Percentiles rank a stretch among this genome's conserved stretches.
phyloP scores from a whole-genome alignment of 1,140 invertebrate genomes.

The Temnothorax nylanderi region DNA sequence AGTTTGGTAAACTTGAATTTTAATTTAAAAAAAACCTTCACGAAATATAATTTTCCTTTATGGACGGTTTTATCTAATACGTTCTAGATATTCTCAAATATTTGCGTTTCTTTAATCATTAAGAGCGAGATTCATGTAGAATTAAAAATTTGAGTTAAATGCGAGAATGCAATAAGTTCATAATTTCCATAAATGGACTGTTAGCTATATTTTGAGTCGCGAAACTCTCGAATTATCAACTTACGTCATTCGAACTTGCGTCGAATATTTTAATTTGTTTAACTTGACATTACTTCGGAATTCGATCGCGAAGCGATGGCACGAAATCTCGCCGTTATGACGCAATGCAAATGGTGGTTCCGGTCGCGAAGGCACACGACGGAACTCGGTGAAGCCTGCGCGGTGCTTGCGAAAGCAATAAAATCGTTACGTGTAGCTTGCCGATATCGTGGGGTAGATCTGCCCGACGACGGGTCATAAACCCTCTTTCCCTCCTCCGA shows the following conservation, averaged over 20 bases:
- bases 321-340: neutral
- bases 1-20: neutral
- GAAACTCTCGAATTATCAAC: neutral
- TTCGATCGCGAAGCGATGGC: neutral
- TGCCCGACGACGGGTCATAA: conserved; percentile 18
- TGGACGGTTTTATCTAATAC: neutral
- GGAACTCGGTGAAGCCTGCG: conserved; percentile 23
- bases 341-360: neutral
- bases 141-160: neutral
- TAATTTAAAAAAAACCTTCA: neutral
- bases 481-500: conserved; percentile 61
- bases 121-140: neutral
- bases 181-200: neutral
- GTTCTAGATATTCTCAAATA: neutral
- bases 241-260: neutral
- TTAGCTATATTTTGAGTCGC: neutral
- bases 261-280: neutral
- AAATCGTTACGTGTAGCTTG: conserved; percentile 64
- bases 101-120: neutral
- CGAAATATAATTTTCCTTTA: neutral
- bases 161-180: neutral
- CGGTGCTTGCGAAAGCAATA: conserved; percentile 33
- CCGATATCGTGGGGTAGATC: conserved; percentile 49
- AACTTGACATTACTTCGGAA: neutral
- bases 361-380: neutral